Conservation (phyloP, 1,140 invertebrate species). For the Drosophila lacteicornis region DNA sequence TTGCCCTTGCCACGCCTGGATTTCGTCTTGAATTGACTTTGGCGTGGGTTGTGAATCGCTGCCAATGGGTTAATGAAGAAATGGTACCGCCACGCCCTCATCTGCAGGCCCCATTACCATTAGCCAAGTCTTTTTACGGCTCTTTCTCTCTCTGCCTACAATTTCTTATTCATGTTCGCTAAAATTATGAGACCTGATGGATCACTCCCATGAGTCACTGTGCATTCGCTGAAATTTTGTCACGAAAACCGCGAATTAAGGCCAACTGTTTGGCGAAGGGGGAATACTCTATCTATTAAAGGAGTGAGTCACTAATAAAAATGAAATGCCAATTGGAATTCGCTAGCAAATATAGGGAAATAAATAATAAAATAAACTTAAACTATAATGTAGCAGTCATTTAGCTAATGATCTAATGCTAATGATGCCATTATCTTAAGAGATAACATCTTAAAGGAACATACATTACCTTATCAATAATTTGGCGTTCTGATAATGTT, state of each 20-base stretch:
- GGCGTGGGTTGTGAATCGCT: conserved; percentile 44
- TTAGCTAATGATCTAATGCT: too few relatives aligned
- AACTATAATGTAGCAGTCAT: too few relatives aligned
- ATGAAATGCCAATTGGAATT: not conserved
- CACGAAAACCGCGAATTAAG: conserved; percentile 28
- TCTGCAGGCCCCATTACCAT: conserved; percentile 22
- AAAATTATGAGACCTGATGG: conserved; percentile 36
- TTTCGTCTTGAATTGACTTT: conserved; percentile 10
- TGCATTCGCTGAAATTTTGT: conserved; percentile 31
- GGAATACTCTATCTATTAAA: conserved; percentile 13
- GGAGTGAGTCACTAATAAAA: conserved; percentile 22
- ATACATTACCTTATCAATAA: too few relatives aligned
- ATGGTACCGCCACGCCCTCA: conserved; percentile 32
- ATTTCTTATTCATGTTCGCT: conserved; percentile 14
- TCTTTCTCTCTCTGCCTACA: conserved; percentile 9
- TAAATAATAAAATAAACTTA: not conserved
- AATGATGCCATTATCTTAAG: too few relatives aligned
- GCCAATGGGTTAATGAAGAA: conserved; percentile 52
- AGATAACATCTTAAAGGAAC: too few relatives aligned
- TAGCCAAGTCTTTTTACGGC: conserved; percentile 19
- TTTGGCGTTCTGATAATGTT: too few relatives aligned
- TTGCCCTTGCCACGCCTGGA: conserved; percentile 44
- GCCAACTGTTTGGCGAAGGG: conserved; percentile 3
- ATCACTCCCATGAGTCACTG: conserved; percentile 24
- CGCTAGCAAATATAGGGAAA: not conserved